Evolutionary conservation across 64 coral and sea anemone species (phyloP), one percentile per base, ranked within the genome.

Genomic region (Stylophora pistillata): DNA sequence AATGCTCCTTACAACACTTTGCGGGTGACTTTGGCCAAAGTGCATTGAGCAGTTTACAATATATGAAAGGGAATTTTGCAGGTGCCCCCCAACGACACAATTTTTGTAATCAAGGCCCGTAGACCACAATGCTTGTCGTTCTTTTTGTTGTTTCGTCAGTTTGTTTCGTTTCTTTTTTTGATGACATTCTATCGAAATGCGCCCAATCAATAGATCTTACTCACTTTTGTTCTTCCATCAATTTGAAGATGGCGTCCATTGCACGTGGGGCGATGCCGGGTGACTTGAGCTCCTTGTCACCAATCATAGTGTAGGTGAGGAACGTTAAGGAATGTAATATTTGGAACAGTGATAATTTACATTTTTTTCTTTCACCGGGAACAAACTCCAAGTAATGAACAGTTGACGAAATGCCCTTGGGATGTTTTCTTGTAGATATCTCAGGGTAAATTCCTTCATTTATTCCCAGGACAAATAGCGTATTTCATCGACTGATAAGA

Each of bases 211-310:
- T n/a, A 68, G 26, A 26, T 68, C 64, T 31, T 9, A 58, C 96
- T 89, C 86, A 98, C 96, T 87, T 98, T 29, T 95, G 94, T 78
- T 99, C 93, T 13, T 95, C 72, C 56, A 99, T 72, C 21, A 99
- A 72, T 17, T 25, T 25, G 37, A 74, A 99, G 17, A 99, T 99
- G 28, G 89, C 91, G 11, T 93, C 88, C 90, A 99, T 95, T 25
- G 97, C 97, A 66, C 97, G 89, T 21, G 97, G 97, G 25, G 97
- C 97, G 68, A 99, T 99, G 26, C 97, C 97, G 5, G 97, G 97
- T 26, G 89, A 95, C 26, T 99, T 95, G 6, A 91, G 89, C 18
- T 92, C 93, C 76, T 95, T 99, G 74, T 99, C 97, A 31, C 93
- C 97, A 41, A 98, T 98, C 96, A 98, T 98, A 2, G 96, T 98